Evolutionary conservation across 1,140 invertebrate species (phyloP), one percentile per base, ranked within the genome.

Genomic region (Pogonognathellus flavescens): DNA sequence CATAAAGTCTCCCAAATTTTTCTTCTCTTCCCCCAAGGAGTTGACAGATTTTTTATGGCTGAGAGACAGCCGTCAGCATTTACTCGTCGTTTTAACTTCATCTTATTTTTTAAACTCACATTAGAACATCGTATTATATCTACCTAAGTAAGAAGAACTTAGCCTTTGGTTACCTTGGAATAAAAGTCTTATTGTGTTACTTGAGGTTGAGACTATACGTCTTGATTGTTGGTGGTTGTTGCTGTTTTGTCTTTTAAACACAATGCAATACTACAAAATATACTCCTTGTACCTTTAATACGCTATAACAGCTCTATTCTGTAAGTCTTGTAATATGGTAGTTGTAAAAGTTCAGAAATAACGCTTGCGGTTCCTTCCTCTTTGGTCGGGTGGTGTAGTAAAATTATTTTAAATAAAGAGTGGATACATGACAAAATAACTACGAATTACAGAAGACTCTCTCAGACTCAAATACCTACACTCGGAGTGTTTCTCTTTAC

Each of bases 1-100:
- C 59, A 83, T 83, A 83, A 83, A 83, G 53, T 55, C 53, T 81
- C 53, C 81, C 70, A 76, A 76, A 76, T 76, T 76, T 76, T 76
- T 76, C 70, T 31, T 76, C 70, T 41, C 25, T 76, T 76, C 70
- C 70, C 70, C 70, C 70, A 76, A 76, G 70, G 70, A 76, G 70
- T 76, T 76, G 70, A 76, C 70, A 76, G 70, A 76, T 76, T 76
- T 76, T 76, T 76, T 76, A 31, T 76, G 16, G 41, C 70, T 50
- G 70, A 76, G 70, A 25, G 70, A 49, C 70, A 76, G 70, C 70
- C 70, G 70, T 76, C 70, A 76, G 70, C 70, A 76, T 76, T 76
- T 76, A 31, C 70, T 76, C 70, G 41, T 76, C 70, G 31, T 50
- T 76, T 76, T 76, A 41, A 50, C 70, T 76, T 76, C 70, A 76